phyloP scores from a whole-genome alignment of 2,888 invertebrate species.

The Apocheima hispidaria region DNA sequence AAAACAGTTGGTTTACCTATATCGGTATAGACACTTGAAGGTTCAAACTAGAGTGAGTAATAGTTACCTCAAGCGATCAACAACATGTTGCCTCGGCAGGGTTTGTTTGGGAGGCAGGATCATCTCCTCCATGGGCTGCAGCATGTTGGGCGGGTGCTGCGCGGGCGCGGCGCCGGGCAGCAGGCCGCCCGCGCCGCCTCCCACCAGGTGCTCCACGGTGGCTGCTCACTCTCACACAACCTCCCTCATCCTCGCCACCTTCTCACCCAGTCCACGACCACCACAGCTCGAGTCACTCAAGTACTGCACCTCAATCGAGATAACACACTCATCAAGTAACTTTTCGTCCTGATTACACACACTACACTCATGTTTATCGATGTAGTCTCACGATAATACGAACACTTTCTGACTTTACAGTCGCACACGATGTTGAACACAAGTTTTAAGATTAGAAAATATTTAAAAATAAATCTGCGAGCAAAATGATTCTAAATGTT shows the following conservation, averaged over 20 bases:
- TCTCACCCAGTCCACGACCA: constrained; percentile 30
- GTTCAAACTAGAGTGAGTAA: background rate
- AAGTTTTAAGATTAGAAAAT: constrained; percentile 47
- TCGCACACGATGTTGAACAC: constrained; percentile 41
- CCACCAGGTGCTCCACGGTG: constrained; percentile 92
- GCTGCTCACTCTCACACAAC: constrained; percentile 65
- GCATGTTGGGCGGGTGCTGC: constrained; percentile 87
- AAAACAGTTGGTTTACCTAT: background rate
- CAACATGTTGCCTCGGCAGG: constrained; percentile 89
- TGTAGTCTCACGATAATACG: constrained; percentile 44
- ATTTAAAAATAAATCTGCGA: constrained; percentile 54
- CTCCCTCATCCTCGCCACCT: constrained; percentile 64
- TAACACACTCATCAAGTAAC: constrained; percentile 70
- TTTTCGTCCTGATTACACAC: constrained; percentile 74
- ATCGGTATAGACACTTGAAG: background rate
- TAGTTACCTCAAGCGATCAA: constrained; percentile 90
- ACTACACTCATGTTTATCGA: constrained; percentile 72
- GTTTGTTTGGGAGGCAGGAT: constrained; percentile 90
- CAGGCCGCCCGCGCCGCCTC: constrained; percentile 89
- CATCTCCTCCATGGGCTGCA: constrained; percentile 88
- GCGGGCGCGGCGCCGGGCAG: constrained; percentile 87
- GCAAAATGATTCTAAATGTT: constrained; percentile 64
- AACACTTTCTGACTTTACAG: constrained; percentile 25
- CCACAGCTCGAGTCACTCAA: constrained; percentile 56
- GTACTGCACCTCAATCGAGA: constrained; percentile 74